These are phyloP conservation scores for Leucoma salicis DNA, from an alignment of 2,888 invertebrate species.

Conservation along the genomic window DNA sequence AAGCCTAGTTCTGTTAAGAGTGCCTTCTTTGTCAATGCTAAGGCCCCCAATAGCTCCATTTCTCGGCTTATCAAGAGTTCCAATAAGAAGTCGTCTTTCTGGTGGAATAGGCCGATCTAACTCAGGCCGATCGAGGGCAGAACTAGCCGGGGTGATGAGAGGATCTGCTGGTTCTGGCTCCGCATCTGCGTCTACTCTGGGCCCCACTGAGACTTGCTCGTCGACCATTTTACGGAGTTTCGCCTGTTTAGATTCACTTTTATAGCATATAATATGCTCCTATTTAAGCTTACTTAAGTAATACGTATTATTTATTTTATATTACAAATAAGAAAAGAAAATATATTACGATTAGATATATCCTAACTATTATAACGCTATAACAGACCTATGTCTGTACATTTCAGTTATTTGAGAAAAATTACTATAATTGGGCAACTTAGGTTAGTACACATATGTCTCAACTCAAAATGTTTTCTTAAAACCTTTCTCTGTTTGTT, in stretches of 20 bases:
- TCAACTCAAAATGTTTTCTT: too few species aligned
- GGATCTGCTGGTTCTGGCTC: conserved; percentile 78
- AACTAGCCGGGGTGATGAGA: conserved; percentile 79
- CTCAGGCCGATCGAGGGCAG: conserved; percentile 61
- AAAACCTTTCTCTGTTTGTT: too few species aligned
- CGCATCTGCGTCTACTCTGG: conserved; percentile 81
- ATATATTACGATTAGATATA: too few species aligned
- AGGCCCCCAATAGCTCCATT: conserved; percentile 71
- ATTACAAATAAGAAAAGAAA: too few species aligned
- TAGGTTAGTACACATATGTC: too few species aligned
- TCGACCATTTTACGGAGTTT: conserved; percentile 95
- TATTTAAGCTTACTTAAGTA: too few species aligned
- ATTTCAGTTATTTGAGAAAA: too few species aligned
- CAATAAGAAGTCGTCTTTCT: conserved; percentile 68
- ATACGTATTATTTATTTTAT: too few species aligned
- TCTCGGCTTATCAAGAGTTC: conserved; percentile 68
- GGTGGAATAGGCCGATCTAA: conserved; percentile 67
- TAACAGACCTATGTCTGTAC: too few species aligned
- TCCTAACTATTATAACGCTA: too few species aligned
- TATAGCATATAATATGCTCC: too few species aligned
- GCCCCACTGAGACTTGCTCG: conserved; percentile 88
- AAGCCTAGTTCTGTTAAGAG: conserved; percentile 66
- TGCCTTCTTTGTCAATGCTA: conserved; percentile 71
- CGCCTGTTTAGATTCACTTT: conserved; percentile 70
- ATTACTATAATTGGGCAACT: too few species aligned